A percentile compares a stretch with the other conserved stretches of the same genome.
These are phyloP conservation scores for Calvadosia cruxmelitensis DNA, from an alignment of 30 jellyfish, hydroid and myxozoan genomes.

Conservation along the genomic window DNA sequence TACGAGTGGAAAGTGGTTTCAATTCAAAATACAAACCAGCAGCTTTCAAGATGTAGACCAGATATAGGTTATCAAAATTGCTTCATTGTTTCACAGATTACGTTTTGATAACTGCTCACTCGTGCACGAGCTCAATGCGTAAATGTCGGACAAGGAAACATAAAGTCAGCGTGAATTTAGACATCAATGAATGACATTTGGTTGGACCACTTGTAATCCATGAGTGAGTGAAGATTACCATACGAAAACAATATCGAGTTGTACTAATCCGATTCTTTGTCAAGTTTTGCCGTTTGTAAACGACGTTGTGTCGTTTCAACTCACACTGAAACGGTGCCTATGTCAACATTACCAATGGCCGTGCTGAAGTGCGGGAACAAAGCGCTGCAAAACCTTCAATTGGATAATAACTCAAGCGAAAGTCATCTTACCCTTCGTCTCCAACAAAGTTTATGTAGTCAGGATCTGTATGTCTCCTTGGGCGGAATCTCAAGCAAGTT, in stretches of 20 bases:
- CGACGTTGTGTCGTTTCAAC: too few species aligned
- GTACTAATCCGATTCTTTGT: background rate
- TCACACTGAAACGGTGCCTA: background rate
- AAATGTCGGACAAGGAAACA: too few species aligned
- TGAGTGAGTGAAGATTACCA: background rate
- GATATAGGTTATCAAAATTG: too few species aligned
- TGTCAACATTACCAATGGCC: background rate
- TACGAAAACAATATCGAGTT: background rate
- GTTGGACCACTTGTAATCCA: background rate
- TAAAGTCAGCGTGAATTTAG: too few species aligned
- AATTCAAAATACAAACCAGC: too few species aligned
- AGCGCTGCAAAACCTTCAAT: background rate
- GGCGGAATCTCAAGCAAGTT: conserved; percentile 62
- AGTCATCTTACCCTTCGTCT: conserved; percentile 43
- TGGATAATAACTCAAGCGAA: background rate
- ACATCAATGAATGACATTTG: background rate
- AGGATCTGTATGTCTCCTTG: conserved; percentile 23
- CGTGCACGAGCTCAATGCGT: too few species aligned
- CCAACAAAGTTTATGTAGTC: conserved; percentile 52
- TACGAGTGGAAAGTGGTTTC: too few species aligned
- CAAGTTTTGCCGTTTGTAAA: background rate
- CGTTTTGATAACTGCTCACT: too few species aligned
- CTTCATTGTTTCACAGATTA: too few species aligned
- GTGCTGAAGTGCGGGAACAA: background rate
- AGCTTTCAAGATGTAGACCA: too few species aligned